phyloP scores from a whole-genome alignment of 2,113 vertebrate species.

The Anhinga anhinga region DNA sequence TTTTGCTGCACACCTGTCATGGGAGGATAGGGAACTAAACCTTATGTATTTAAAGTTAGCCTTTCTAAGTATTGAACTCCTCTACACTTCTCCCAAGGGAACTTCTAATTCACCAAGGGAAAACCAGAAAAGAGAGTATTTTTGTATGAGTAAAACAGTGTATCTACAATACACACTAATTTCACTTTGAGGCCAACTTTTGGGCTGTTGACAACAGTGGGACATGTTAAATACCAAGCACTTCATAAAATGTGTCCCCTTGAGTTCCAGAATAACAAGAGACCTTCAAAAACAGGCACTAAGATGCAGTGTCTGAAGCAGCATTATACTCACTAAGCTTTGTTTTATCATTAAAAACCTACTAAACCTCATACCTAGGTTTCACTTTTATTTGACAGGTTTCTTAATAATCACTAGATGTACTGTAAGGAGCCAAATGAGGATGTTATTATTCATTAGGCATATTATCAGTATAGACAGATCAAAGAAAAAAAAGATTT shows the following conservation, averaged over 20 bases:
- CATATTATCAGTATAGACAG: neutral
- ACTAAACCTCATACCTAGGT: neutral
- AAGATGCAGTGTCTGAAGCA: neutral
- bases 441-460: neutral
- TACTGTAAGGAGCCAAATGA: neutral
- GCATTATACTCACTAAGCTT: neutral
- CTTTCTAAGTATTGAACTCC: neutral
- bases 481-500: neutral
- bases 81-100: neutral
- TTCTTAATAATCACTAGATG: neutral
- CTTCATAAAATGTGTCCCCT: neutral
- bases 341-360: neutral
- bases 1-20: neutral
- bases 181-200: neutral
- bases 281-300: neutral
- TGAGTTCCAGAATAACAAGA: neutral
- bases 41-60: neutral
- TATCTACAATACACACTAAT: neutral
- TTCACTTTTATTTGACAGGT: neutral
- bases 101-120: neutral
- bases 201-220: neutral
- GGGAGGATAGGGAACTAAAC: neutral
- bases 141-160: neutral
- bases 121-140: neutral
- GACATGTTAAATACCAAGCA: neutral